phyloP scores from a whole-genome alignment of 2,113 vertebrate genomes.

The Jaculus jaculus region DNA sequence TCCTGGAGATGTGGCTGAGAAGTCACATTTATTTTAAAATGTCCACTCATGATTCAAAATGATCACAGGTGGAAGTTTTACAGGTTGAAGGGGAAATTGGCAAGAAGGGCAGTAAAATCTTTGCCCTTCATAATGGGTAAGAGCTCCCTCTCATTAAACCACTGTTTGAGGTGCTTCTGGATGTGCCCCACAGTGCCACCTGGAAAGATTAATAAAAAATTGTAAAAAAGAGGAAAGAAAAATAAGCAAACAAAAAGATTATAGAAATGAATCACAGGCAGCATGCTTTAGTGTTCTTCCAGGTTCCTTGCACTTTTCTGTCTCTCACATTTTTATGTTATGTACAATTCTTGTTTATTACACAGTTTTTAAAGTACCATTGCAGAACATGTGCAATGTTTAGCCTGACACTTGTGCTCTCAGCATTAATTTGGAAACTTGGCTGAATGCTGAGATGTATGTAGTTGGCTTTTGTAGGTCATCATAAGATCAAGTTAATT shows the following conservation, averaged over 20 bases:
- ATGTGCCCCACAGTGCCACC: not conserved
- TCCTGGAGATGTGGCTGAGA: not conserved
- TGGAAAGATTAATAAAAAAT: not conserved
- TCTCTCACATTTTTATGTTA: not conserved
- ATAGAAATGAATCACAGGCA: not conserved
- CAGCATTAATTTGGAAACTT: conserved; percentile 14
- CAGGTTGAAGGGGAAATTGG: not conserved
- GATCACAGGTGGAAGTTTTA: not conserved
- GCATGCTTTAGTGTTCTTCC: not conserved
- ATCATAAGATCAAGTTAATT: not conserved
- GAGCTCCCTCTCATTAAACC: conserved; percentile 8
- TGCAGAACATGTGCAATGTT: not conserved
- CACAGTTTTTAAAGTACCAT: not conserved
- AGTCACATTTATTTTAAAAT: not conserved
- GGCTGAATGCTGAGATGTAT: not conserved
- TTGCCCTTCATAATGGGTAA: not conserved
- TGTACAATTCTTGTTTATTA: not conserved
- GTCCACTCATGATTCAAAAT: not conserved
- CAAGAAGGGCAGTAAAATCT: not conserved
- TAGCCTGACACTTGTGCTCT: not conserved
- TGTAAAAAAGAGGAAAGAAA: not conserved
- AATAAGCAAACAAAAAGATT: not conserved
- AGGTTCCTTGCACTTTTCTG: not conserved
- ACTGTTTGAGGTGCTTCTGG: not conserved
- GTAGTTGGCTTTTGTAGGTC: not conserved